Evolutionary conservation across 2,888 invertebrate species (phyloP), one percentile per base, ranked within the genome.

Genomic region (Lutraria lutraria): DNA sequence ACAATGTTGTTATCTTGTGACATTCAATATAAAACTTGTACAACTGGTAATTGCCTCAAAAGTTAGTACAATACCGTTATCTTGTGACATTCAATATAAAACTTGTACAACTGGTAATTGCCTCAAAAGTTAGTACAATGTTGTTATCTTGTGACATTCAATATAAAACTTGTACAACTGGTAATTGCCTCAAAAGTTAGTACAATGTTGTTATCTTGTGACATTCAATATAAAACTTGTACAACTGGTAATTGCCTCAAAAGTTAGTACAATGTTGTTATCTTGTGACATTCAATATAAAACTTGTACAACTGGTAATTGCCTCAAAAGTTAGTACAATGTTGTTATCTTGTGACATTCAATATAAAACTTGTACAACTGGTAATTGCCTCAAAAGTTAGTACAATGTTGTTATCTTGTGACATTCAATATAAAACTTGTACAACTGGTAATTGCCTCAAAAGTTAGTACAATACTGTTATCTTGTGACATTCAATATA

Each of bases 11-110:
- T 56, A 0, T 2, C 15, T 16, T 56, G 13, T 12, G 13, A 16
- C 2, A 12, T 56, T 56, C 16, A 56, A 19, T 2, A 56, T 56
- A 2, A 93, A 90, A 88, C 93, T 95, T 15, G 94, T 95, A 56
- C 95, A 95, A 90, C 93, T 95, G 19, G 95, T 95, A 16, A 95
- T 95, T 21, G 95, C 95, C 13, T 92, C 95, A 52, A 95, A 95
- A 94, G 95, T 95, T 81, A 82, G 63, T 76, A 63, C 15, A 16
- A 63, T n/a, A 1, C 19, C 2, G 16, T 15, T 56, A 0, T 2
- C 15, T 16, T 56, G 13, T 12, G 13, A 16, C 2, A 12, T 56
- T 56, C 16, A 56, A 19, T 2, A 56, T 56, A 2, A 93, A 90
- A 88, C 93, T 95, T 15, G 94, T 95, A 56, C 95, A 95, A 90